Evolutionary conservation across 2,888 invertebrate species (phyloP).

Genomic region (Rambutsinella grinnellia): DNA sequence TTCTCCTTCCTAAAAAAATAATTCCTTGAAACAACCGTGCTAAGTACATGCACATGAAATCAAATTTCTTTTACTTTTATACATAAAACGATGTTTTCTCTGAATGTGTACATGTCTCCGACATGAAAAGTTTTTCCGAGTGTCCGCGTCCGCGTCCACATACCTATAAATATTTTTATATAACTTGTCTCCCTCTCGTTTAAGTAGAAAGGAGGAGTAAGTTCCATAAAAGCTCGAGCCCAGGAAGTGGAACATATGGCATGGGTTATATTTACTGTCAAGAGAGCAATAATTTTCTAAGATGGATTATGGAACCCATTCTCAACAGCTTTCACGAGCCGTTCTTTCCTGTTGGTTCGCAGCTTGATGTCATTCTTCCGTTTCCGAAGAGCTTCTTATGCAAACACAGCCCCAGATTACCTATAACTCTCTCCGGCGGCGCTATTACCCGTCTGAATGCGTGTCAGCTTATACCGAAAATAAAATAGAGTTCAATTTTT

Average conservation of each 20-base stretch:
- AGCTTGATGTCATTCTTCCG: constrained; percentile 9
- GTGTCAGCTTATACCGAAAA: neutral
- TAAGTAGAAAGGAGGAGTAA: no score
- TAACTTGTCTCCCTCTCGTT: no score
- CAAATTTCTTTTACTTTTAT: no score
- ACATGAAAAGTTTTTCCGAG: no score
- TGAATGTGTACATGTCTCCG: no score
- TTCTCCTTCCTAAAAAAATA: no score
- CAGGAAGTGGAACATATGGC: constrained; percentile 56
- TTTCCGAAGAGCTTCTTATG: constrained; percentile 13
- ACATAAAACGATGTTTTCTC: no score
- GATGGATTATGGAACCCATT: constrained; percentile 49
- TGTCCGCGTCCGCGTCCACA: no score
- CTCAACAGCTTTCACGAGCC: constrained; percentile 38
- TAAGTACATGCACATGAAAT: no score
- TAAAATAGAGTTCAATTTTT: constrained; percentile 23
- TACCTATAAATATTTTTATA: no score
- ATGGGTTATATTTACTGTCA: constrained; percentile 53
- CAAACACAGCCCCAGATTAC: constrained; percentile 43
- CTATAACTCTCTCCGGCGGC: neutral
- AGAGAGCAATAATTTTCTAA: constrained; percentile 51
- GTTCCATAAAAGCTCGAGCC: no score
- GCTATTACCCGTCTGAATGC: neutral
- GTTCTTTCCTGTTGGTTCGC: constrained; percentile 12
- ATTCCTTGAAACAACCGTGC: no score